Evolutionary conservation across 1,140 invertebrate species (phyloP), one percentile per base, ranked within the genome.

Genomic region (Drosophila burlai): DNA sequence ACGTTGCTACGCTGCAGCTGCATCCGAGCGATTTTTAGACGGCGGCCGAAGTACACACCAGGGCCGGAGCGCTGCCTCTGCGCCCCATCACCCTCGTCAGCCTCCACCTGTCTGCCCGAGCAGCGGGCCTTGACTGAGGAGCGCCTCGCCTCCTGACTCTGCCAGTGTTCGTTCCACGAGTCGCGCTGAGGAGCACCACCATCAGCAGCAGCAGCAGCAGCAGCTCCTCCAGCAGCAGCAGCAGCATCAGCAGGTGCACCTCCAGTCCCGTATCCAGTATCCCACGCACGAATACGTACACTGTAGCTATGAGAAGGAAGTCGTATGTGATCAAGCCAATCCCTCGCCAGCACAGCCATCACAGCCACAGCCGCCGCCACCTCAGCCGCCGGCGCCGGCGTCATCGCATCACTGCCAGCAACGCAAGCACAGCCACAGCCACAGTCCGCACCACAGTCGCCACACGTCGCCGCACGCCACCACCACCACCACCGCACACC

Each of bases 21-120:
- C 94, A 83, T 95, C 94, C 91, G 95, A 95, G 94, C 94, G 93
- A 92, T 95, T 94, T 95, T 95, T 94, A 93, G 94, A 93, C 93
- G 94, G 91, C 92, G 91, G 86, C 90, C 86, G 90, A 93, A 93
- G 84, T 93, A 92, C 87, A 90, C 92, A 92, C 79, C 92, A 92
- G 87, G 91, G 83, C 90, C 92, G 91, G 91, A 93, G 76, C 91
- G 92, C 76, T 93, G 92, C 82, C 85, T 93, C 91, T 93, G 92
- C 69, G 91, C 92, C 92, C 92, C 92, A 93, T 93, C 92, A 93
- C 92, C 92, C 86, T 93, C 92, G 92, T 93, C 92, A 93, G 91
- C 92, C 91, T 93, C 89, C 83, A 93, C 91, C 92, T 93, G 92
- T 74, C 75, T 93, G 91, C 92, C 92, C 82, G 92, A 93, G 82